phyloP scores from a whole-genome alignment of 2,797 vertebrate species.

The Hippopotamyrus pictus region DNA sequence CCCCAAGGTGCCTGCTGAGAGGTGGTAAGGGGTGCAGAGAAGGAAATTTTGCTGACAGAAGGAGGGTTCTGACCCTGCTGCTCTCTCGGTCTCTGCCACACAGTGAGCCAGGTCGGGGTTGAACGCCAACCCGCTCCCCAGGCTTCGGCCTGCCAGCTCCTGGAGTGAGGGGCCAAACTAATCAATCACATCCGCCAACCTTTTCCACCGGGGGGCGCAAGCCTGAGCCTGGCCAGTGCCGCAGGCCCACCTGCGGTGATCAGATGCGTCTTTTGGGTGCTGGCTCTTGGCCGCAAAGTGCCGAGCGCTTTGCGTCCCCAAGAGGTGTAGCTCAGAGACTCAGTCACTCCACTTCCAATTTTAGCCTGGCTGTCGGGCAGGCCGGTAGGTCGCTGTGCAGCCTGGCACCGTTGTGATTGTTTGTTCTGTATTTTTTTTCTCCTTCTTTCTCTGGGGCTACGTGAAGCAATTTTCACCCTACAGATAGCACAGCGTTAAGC shows the following conservation, averaged over 20 bases:
- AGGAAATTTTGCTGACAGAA: constrained; percentile 8
- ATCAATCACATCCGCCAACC: neutral
- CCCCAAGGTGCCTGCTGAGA: neutral
- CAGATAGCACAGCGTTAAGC: neutral
- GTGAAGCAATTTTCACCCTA: constrained; percentile 18
- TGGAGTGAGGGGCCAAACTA: neutral
- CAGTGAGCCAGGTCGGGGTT: neutral
- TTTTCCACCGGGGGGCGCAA: neutral
- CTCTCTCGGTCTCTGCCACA: neutral
- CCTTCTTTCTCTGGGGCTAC: neutral
- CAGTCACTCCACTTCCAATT: neutral
- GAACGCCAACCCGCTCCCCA: neutral
- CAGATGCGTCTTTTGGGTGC: neutral
- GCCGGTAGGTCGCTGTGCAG: neutral
- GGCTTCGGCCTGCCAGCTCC: neutral
- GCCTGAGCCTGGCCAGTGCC: neutral
- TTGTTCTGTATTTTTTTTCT: neutral
- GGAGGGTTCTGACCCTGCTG: constrained; percentile 13
- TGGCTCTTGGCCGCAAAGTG: neutral
- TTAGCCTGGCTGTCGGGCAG: neutral
- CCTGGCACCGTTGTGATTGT: neutral
- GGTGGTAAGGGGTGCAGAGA: neutral
- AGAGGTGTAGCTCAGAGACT: neutral
- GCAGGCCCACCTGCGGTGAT: neutral
- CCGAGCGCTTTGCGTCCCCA: neutral